These are phyloP conservation scores for Saimiri boliviensis DNA, from an alignment of 2,113 vertebrate genomes.

Conservation along the genomic window DNA sequence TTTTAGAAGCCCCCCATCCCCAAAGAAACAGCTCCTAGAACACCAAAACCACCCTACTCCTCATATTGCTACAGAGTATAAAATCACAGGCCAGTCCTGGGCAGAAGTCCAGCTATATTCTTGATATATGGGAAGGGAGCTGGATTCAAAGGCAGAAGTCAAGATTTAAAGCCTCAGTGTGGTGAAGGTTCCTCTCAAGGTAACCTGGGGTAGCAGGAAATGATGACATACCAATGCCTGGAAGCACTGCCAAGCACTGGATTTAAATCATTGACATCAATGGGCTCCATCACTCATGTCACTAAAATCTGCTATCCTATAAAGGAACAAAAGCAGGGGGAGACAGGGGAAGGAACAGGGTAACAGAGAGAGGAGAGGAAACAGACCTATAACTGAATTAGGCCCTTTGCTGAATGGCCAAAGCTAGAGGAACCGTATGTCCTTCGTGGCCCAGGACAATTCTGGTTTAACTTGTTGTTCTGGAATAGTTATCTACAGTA, in stretches of 20 bases:
- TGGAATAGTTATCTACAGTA: not conserved
- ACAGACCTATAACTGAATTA: not conserved
- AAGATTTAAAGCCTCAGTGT: constrained; percentile 26
- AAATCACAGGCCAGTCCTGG: constrained; percentile 23
- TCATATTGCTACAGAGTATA: constrained; percentile 30
- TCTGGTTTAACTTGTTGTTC: not conserved
- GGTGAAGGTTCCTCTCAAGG: constrained; percentile 46
- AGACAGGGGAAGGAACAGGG: not conserved
- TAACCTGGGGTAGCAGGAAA: constrained; percentile 26
- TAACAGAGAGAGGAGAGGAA: not conserved
- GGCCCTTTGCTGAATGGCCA: not conserved
- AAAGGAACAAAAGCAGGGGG: not conserved
- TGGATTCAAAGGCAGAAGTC: constrained; percentile 48
- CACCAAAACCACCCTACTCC: constrained; percentile 59
- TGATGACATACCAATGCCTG: not conserved
- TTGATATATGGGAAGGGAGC: constrained; percentile 65
- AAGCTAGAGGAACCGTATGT: not conserved
- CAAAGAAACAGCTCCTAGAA: constrained; percentile 57
- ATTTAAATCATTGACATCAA: not conserved
- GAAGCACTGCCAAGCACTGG: not conserved
- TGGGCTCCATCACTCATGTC: not conserved
- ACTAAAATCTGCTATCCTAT: not conserved
- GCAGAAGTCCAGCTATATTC: constrained; percentile 62
- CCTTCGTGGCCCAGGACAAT: not conserved
- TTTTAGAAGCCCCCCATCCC: constrained; percentile 64